Evolutionary conservation across 2,797 vertebrate genomes (phyloP).

Genomic region (Sternotherus odoratus): DNA sequence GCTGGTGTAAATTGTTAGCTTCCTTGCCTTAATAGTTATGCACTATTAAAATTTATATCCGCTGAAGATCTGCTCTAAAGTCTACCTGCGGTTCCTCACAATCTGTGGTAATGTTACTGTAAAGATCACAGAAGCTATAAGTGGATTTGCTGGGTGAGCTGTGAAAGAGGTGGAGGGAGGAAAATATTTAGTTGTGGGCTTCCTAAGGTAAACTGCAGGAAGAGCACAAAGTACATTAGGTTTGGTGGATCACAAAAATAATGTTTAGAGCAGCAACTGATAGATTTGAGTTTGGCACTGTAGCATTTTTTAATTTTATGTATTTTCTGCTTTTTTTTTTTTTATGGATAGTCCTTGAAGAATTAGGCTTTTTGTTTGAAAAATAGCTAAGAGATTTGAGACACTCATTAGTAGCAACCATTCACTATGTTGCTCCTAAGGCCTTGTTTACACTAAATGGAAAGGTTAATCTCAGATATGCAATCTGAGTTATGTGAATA

Average conservation of each 20-base stretch:
- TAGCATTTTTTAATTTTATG: not conserved
- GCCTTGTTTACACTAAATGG: too few species aligned
- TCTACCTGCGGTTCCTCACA: not conserved
- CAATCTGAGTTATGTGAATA: too few species aligned
- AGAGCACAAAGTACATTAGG: not conserved
- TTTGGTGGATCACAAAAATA: not conserved
- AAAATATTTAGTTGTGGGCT: accelerated
- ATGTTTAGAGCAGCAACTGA: not conserved
- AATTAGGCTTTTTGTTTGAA: not conserved
- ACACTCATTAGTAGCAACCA: too few species aligned
- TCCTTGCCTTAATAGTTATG: not conserved
- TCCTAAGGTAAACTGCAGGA: not conserved
- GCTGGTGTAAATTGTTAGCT: not conserved
- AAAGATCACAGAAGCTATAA: not conserved
- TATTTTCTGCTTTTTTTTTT: not conserved
- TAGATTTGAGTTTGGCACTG: not conserved
- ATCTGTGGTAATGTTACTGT: not conserved
- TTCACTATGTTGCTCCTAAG: too few species aligned
- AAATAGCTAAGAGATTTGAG: not conserved
- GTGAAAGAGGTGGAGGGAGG: not conserved
- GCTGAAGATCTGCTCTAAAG: not conserved
- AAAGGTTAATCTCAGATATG: too few species aligned
- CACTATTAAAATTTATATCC: not conserved
- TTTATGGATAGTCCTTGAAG: not conserved
- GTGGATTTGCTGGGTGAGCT: not conserved